Evolutionary conservation across 2,113 vertebrate genomes (phyloP), one percentile per base, ranked within the genome.

Genomic region (Hippocampus comes): DNA sequence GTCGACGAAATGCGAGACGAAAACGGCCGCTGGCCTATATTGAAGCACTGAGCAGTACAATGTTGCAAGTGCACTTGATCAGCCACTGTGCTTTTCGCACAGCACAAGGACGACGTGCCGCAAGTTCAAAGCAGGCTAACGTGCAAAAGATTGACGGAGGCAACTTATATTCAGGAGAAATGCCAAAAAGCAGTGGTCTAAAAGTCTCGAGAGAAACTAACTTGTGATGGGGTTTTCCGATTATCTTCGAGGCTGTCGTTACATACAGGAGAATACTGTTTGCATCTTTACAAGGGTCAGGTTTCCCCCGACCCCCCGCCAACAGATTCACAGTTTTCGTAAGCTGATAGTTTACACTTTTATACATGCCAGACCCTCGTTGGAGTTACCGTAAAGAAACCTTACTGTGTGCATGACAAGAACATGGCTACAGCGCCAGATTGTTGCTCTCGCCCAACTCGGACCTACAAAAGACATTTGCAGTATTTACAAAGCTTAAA

Each of bases 121-220:
- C 75, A 76, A 83, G 86, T 77, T 85, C 79, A 82, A 77, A 68
- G 67, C 74, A 76, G 83, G 88, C 78, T 85, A 80, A 82, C 80
- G 74, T 91, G 90, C 89, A 87, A 74, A 72, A 69, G 67, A 34
- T 78, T 75, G 72, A 80, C 77, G 78, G 59, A 72, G 63, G 78
- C 72, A 61, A 84, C 68, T 46, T 27, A 74, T 60, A 69, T 64
- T 66, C 67, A 78, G 85, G 77, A 12, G 87, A 89, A 85, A 69
- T 69, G 66, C 63, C 78, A 84, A 79, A 12, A 88, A 89, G 85
- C 86, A 5, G 79, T 30, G 70, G 70, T 72, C 46, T 61, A 79
- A 75, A 83, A 71, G 78, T 81, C 71, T 90, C 87, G 88, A 80
- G 89, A 91, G 89, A 92, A 89, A 89, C 84, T 27, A 70, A 61